A percentile compares a stretch with the other conserved stretches of the same genome.
Conservation (phyloP, 2,888 invertebrate genomes). For the Heteropelma amictum region DNA sequence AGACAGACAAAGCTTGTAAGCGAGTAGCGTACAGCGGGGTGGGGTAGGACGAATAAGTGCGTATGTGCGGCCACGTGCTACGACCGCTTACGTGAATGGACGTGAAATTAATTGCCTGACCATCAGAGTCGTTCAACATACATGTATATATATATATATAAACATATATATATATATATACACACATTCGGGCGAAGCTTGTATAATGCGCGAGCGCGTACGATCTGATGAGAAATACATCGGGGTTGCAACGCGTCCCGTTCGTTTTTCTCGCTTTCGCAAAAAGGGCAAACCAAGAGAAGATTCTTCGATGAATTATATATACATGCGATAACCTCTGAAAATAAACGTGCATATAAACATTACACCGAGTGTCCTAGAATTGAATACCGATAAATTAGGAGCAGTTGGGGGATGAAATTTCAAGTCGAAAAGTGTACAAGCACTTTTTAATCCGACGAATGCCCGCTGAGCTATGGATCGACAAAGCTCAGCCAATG, state of each 20-base stretch:
- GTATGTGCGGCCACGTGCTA: constrained; percentile 53
- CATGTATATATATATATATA: neutral
- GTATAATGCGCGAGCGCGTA: constrained; percentile 47
- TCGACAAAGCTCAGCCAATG: no score
- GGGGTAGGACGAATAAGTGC: constrained; percentile 52
- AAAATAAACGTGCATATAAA: no score
- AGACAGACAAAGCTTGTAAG: constrained; percentile 29
- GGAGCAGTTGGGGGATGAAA: no score
- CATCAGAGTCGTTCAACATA: constrained; percentile 42
- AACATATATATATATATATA: neutral
- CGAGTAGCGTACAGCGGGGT: constrained; percentile 28
- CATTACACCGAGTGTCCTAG: no score
- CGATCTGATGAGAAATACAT: constrained; percentile 36
- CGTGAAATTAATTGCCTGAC: constrained; percentile 62
- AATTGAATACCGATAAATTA: no score
- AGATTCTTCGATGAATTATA: no score
- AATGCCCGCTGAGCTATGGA: no score
- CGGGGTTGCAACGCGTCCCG: constrained; percentile 33
- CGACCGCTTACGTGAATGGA: constrained; percentile 58
- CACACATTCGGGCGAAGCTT: constrained; percentile 4
- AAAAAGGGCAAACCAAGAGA: no score
- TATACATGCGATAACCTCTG: no score
- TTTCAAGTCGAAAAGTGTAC: no score
- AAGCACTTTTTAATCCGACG: no score
- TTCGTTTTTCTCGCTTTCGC: no score